phyloP scores from a whole-genome alignment of 2,888 invertebrate species.

The Eristalinus sepulchralis region DNA sequence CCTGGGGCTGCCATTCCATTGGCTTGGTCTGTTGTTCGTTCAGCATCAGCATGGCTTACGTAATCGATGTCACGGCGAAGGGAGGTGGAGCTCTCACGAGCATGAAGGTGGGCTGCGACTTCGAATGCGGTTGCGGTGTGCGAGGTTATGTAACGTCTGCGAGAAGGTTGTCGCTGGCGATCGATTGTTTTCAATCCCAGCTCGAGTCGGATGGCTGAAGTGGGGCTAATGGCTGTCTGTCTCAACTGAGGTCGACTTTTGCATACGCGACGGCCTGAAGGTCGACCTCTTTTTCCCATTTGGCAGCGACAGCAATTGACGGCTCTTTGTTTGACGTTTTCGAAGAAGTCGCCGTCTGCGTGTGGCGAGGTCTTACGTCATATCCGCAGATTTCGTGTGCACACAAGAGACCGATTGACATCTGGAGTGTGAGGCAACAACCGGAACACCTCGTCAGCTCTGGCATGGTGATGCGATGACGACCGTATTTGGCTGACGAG shows the following conservation, averaged over 20 bases:
- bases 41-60: background rate
- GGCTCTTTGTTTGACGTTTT: background rate
- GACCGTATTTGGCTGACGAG: background rate
- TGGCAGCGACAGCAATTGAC: background rate
- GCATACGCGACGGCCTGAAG: constrained; percentile 18
- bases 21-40: background rate
- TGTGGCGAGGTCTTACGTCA: background rate
- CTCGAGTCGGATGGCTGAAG: background rate
- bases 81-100: background rate
- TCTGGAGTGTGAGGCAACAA: background rate
- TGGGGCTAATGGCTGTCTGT: background rate
- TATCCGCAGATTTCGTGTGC: background rate
- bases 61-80: background rate
- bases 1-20: background rate
- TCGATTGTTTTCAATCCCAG: background rate
- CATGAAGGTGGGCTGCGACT: background rate
- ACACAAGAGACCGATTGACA: background rate
- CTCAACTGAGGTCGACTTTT: constrained; percentile 6
- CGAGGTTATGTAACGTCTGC: background rate
- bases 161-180: background rate
- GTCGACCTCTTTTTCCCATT: background rate
- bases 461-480: background rate
- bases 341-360: background rate
- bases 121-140: background rate
- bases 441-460: background rate